phyloP scores from a whole-genome alignment of 2,888 invertebrate genomes.

The Pheosia tremula region DNA sequence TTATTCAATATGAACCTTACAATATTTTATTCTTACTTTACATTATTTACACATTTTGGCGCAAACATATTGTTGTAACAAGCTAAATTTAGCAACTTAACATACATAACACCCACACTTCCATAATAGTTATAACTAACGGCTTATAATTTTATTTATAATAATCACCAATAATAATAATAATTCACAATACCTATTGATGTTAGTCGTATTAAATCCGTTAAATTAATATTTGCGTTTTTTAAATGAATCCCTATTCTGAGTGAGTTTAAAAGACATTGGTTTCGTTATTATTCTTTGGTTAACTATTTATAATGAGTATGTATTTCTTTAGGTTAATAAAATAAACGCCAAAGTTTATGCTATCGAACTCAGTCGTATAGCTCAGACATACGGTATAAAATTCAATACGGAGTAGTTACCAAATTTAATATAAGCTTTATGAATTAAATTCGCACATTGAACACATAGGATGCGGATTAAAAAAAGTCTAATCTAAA shows the following conservation, averaged over 20 bases:
- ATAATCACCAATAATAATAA: conserved; percentile 28
- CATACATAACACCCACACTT: conserved; percentile 19
- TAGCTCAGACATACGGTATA: conserved; percentile 29
- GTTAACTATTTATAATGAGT: conserved; percentile 71
- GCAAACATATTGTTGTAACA: conserved; percentile 24
- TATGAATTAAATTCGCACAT: conserved; percentile 62
- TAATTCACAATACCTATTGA: conserved; percentile 30
- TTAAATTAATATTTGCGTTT: conserved; percentile 31
- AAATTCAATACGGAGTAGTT: conserved; percentile 46
- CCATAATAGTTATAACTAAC: conserved; percentile 27
- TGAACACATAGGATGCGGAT: conserved; percentile 27
- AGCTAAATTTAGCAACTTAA: conserved; percentile 25
- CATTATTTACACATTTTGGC: conserved; percentile 23
- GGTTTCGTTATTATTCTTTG: conserved; percentile 66
- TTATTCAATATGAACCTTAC: conserved; percentile 32
- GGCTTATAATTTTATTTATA: conserved; percentile 16
- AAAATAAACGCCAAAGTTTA: conserved; percentile 72
- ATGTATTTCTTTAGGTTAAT: conserved; percentile 63
- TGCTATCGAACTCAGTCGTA: conserved; percentile 39
- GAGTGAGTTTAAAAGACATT: conserved; percentile 71
- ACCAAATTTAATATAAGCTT: conserved; percentile 56
- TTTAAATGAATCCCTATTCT: conserved; percentile 37
- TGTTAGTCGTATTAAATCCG: conserved; percentile 35
- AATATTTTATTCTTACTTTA: conserved; percentile 24
- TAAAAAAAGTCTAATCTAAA: conserved; percentile 16